These are phyloP conservation scores for Panagrolaimus sp. DNA, from an alignment of 1,140 invertebrate genomes.

Conservation along the genomic window DNA sequence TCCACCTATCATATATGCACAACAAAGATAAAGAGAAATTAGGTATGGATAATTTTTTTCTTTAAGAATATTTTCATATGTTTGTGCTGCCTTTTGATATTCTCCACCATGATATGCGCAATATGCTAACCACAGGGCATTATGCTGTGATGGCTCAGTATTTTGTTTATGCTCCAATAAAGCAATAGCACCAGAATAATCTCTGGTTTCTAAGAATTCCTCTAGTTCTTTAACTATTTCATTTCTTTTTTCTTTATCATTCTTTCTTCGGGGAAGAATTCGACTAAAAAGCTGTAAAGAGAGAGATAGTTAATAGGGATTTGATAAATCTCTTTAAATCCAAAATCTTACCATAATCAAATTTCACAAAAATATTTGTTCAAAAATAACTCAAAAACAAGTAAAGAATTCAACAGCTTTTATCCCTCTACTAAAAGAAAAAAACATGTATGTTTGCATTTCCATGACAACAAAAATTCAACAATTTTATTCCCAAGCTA, in stretches of 20 bases:
- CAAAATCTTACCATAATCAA: too few relatives aligned
- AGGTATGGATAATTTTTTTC: constrained; percentile 51
- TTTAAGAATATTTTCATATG: constrained; percentile 64
- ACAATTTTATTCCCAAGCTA: not conserved
- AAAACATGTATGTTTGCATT: not conserved
- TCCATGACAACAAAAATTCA: constrained; percentile 10
- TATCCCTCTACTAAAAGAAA: not conserved
- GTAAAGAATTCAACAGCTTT: too few relatives aligned
- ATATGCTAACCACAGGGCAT: constrained; percentile 80
- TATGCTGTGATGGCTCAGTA: not conserved
- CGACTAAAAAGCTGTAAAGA: constrained; percentile 31
- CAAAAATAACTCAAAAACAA: too few relatives aligned
- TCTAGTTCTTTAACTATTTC: constrained; percentile 67
- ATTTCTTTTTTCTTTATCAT: constrained; percentile 12
- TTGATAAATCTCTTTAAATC: too few relatives aligned
- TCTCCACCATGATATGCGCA: constrained; percentile 90
- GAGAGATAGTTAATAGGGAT: too few relatives aligned
- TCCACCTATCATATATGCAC: constrained; percentile 90
- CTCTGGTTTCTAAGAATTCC: constrained; percentile 78
- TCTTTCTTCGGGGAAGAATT: constrained; percentile 34
- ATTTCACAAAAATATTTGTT: too few relatives aligned
- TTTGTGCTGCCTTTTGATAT: constrained; percentile 75
- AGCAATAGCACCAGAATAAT: constrained; percentile 84
- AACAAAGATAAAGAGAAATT: constrained; percentile 74
- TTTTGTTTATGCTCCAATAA: constrained; percentile 67